Evolutionary conservation across 2,797 vertebrate genomes (phyloP).

Genomic region (Dicrostonyx torquatus): DNA sequence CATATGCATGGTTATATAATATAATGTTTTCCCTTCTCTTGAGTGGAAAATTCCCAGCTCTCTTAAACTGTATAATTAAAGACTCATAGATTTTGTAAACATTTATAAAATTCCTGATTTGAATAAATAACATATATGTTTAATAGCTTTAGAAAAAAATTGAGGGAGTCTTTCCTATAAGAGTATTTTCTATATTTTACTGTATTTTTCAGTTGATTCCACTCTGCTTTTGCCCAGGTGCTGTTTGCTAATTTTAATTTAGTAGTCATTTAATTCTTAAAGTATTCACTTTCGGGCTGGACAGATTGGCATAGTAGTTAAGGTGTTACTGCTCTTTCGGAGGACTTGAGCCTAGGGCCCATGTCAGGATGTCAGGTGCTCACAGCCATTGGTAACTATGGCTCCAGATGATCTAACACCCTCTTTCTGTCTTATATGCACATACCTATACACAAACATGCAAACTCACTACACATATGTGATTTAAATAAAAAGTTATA

Average conservation of each 20-base stretch:
- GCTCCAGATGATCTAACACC: neutral
- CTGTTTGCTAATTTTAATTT: neutral
- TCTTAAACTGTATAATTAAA: conserved; percentile 48
- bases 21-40: neutral
- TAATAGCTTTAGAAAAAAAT: conserved; percentile 5
- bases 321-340: neutral
- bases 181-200: neutral
- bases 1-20: neutral
- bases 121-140: conserved; percentile 15
- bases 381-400: neutral
- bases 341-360: neutral
- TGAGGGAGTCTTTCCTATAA: neutral
- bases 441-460: neutral
- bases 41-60: conserved; percentile 25
- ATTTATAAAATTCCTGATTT: conserved; percentile 37
- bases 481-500: neutral
- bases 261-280: conserved; percentile 11
- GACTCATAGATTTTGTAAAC: neutral
- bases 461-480: neutral
- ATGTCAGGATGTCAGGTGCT: neutral
- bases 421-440: neutral
- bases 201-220: neutral
- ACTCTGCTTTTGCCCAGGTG: neutral
- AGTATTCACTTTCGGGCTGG: neutral
- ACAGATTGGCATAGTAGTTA: no score